These are phyloP conservation scores for Ormyrus rosae DNA, from an alignment of 2,888 invertebrate genomes.

Conservation along the genomic window DNA sequence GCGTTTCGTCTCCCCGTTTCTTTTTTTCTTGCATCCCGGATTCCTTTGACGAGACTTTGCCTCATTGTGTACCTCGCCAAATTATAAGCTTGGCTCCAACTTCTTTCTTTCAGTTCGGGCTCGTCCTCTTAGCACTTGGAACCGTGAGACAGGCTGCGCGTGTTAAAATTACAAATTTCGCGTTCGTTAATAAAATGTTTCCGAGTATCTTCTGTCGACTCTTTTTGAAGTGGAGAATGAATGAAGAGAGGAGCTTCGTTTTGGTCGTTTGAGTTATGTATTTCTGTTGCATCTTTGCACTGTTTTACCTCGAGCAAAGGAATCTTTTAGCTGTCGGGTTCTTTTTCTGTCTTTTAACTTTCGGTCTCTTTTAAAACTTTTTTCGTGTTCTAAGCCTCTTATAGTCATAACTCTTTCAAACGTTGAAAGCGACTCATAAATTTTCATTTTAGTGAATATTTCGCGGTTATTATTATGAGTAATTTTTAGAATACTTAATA, in stretches of 20 bases:
- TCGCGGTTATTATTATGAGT: too few species aligned
- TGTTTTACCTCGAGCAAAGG: background rate
- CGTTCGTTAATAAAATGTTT: too few species aligned
- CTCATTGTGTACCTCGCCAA: conserved; percentile 1
- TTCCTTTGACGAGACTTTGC: conserved; percentile 13
- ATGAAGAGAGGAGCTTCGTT: too few species aligned
- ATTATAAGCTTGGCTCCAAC: background rate
- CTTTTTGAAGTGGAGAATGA: too few species aligned
- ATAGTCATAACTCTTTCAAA: conserved; percentile 16
- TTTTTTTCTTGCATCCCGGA: background rate
- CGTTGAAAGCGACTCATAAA: background rate
- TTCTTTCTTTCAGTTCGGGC: background rate
- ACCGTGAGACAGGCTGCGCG: too few species aligned
- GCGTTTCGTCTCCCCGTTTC: background rate
- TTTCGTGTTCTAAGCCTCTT: conserved; percentile 33
- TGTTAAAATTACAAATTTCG: too few species aligned
- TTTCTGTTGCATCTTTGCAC: background rate
- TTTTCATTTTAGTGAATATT: too few species aligned
- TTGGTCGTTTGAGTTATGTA: too few species aligned
- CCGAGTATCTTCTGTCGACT: too few species aligned
- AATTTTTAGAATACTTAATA: too few species aligned
- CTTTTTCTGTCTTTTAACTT: conserved; percentile 10
- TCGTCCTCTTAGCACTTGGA: background rate
- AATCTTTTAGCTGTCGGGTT: conserved; percentile 6
- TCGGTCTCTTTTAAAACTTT: conserved; percentile 26